Conservation (phyloP, 2,888 invertebrate species). For the Noctua janthina region DNA sequence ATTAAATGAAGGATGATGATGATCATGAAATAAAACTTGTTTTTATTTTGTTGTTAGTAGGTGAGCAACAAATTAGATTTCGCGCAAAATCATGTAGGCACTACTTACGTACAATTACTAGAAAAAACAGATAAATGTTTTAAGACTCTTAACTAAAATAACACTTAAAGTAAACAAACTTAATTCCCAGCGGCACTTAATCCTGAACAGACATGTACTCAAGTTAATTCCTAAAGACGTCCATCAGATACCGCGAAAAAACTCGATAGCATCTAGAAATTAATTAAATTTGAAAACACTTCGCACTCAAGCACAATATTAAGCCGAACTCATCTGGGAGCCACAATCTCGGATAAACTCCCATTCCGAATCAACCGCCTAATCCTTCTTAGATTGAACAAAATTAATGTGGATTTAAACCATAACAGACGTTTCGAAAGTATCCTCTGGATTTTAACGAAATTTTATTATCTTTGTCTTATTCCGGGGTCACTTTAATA, state of each 20-base stretch:
- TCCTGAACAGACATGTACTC: slow-evolving; percentile 31
- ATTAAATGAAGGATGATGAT: not conserved
- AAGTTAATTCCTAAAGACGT: slow-evolving; percentile 40
- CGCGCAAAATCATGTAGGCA: not conserved
- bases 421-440: slow-evolving; percentile 71
- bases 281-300: slow-evolving; percentile 71
- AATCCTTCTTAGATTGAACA: slow-evolving; percentile 80
- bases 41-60: not conserved
- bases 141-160: not conserved
- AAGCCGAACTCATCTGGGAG: slow-evolving; percentile 56
- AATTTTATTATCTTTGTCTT: slow-evolving; percentile 72
- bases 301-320: slow-evolving; percentile 56
- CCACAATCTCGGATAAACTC: slow-evolving; percentile 60
- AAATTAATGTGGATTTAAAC: slow-evolving; percentile 80
- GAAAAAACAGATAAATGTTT: not conserved
- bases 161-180: slow-evolving; percentile 19
- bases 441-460: slow-evolving; percentile 69
- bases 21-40: not conserved
- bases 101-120: not conserved
- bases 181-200: slow-evolving; percentile 28
- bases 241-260: slow-evolving; percentile 47
- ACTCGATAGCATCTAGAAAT: slow-evolving; percentile 67
- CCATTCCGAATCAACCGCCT: slow-evolving; percentile 65
- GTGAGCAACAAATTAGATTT: not conserved
- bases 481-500: slow-evolving; percentile 69